phyloP scores from a whole-genome alignment of 37 sponge, comb jelly and placozoan genomes.

The Mnemiopsis leidyi region DNA sequence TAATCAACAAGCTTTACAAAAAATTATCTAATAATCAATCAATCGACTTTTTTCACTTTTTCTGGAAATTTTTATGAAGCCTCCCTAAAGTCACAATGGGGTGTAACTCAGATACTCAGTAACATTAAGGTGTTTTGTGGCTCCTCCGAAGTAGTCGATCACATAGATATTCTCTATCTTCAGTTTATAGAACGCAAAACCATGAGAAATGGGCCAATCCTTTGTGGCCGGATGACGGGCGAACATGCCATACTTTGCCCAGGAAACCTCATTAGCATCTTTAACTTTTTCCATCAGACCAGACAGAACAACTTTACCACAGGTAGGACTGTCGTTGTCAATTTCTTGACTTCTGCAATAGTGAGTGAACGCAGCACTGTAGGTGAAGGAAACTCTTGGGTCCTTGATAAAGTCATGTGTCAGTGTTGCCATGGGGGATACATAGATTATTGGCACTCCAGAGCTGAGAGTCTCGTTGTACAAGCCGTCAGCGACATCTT shows the following conservation, averaged over 20 bases:
- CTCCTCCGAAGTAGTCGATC: constrained; percentile 21
- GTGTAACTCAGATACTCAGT: constrained; percentile 19
- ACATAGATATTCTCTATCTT: neutral
- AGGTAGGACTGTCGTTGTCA: constrained; percentile 47
- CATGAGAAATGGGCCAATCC: neutral
- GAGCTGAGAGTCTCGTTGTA: constrained; percentile 6
- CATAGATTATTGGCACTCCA: neutral
- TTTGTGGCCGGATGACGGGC: neutral
- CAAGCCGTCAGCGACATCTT: constrained; percentile 36
- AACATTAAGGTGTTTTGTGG: constrained; percentile 14
- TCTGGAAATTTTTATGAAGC: no score
- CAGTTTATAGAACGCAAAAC: constrained; percentile 17
- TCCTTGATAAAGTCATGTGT: neutral
- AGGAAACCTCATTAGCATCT: neutral
- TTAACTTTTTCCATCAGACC: constrained; percentile 13
- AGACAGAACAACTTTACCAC: neutral
- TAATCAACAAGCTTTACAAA: no score
- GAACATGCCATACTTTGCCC: neutral
- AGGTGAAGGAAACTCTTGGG: constrained; percentile 12
- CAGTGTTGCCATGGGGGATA: neutral
- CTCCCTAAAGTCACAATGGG: no score
- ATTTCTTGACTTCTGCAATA: neutral
- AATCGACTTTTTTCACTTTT: no score
- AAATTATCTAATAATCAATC: no score
- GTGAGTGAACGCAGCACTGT: constrained; percentile 35